Percentiles rank a stretch among this genome's conserved stretches.
These are phyloP conservation scores for Oithona nana DNA, from an alignment of 2,888 invertebrate species.

Conservation along the genomic window DNA sequence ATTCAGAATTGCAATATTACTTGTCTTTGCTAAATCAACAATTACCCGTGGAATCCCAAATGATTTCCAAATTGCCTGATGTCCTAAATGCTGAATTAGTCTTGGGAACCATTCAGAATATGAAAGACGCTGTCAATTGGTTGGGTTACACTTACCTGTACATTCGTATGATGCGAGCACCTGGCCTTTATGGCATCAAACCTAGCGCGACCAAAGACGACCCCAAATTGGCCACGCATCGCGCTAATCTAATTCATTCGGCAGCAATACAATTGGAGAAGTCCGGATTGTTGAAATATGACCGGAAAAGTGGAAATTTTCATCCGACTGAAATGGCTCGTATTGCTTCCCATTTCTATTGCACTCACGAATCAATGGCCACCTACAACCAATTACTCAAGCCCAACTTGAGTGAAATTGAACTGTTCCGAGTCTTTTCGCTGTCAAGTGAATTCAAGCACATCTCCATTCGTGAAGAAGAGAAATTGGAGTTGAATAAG, in stretches of 20 bases:
- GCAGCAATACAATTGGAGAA: slow-evolving; percentile 78
- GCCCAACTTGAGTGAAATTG: slow-evolving; percentile 90
- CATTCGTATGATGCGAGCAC: slow-evolving; percentile 76
- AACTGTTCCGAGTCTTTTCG: slow-evolving; percentile 92
- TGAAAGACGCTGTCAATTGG: slow-evolving; percentile 80
- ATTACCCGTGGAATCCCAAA: slow-evolving; percentile 90
- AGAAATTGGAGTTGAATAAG: slow-evolving; percentile 88
- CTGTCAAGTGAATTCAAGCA: slow-evolving; percentile 89
- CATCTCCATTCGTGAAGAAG: slow-evolving; percentile 81
- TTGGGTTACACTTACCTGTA: slow-evolving; percentile 91
- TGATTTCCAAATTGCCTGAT: slow-evolving; percentile 58
- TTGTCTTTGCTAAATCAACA: slow-evolving; percentile 93
- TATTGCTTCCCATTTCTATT: slow-evolving; percentile 95
- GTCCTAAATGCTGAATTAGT: slow-evolving; percentile 97
- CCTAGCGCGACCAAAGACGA: slow-evolving; percentile 61
- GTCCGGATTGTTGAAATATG: slow-evolving; percentile 85
- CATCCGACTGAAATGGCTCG: slow-evolving; percentile 43
- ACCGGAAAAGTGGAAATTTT: slow-evolving; percentile 70
- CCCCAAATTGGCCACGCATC: slow-evolving; percentile 59
- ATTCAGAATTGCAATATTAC: slow-evolving; percentile 95
- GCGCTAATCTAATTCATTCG: slow-evolving; percentile 88
- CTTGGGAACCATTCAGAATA: slow-evolving; percentile 74
- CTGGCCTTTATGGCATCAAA: slow-evolving; percentile 70
- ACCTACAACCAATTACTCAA: slow-evolving; percentile 90
- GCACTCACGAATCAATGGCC: slow-evolving; percentile 88